phyloP scores from a whole-genome alignment of 2,888 invertebrate species.

The Vanessa cardui region DNA sequence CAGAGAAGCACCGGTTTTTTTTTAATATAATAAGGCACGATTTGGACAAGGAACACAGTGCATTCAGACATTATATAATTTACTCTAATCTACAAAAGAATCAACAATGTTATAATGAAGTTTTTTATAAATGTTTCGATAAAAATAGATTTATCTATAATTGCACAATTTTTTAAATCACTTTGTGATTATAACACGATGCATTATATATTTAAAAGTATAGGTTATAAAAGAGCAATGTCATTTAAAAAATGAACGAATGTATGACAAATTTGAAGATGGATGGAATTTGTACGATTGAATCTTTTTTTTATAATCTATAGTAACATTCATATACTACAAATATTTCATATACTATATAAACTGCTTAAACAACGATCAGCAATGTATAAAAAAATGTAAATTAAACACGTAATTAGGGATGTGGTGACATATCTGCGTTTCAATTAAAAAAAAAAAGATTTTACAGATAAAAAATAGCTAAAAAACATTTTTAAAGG shows the following conservation, averaged over 20 bases:
- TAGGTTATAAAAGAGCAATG: not conserved
- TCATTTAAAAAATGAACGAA: not conserved
- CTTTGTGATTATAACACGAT: not conserved
- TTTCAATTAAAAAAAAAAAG: not conserved
- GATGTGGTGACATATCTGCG: constrained; percentile 3
- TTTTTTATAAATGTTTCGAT: too few relatives aligned
- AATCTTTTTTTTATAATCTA: constrained; percentile 6
- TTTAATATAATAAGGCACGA: constrained; percentile 20
- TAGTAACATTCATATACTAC: constrained; percentile 10
- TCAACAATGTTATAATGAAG: not conserved
- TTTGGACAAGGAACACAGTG: constrained; percentile 14
- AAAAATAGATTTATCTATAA: not conserved
- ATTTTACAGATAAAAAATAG: not conserved
- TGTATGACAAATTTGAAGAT: not conserved
- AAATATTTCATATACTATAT: constrained; percentile 15
- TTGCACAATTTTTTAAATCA: constrained; percentile 3
- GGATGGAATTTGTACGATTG: constrained; percentile 4
- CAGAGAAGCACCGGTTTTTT: constrained; percentile 18
- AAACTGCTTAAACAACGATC: constrained; percentile 2
- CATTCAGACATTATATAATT: constrained; percentile 3
- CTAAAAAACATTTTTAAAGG: too few relatives aligned
- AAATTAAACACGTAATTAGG: not conserved
- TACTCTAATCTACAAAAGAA: constrained; percentile 1
- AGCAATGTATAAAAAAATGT: constrained; percentile 6
- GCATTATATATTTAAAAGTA: not conserved